These are phyloP conservation scores for Diprion similis DNA, from an alignment of 1,140 invertebrate genomes.

Conservation along the genomic window DNA sequence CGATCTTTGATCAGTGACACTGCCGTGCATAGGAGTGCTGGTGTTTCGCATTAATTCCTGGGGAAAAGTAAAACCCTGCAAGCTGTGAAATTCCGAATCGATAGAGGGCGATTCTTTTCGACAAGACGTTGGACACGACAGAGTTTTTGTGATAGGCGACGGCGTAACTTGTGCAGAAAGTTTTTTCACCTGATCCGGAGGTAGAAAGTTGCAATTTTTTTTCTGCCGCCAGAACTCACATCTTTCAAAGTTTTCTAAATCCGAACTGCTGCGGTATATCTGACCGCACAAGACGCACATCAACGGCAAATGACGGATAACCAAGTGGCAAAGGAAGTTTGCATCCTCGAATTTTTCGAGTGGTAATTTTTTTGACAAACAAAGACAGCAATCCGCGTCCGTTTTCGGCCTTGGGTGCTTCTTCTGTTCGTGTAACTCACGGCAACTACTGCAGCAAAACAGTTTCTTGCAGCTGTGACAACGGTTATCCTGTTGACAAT, in stretches of 20 bases:
- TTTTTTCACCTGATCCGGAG: background rate
- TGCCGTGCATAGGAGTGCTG: conserved; percentile 41
- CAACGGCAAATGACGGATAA: conserved; percentile 38
- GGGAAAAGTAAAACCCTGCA: conserved; percentile 28
- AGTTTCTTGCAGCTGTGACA: conserved; percentile 39
- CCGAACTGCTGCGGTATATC: conserved; percentile 26
- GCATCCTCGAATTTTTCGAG: conserved; percentile 29
- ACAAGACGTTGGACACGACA: conserved; percentile 7
- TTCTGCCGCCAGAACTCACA: conserved; percentile 27
- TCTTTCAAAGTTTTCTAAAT: conserved; percentile 33
- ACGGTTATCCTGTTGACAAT: conserved; percentile 23
- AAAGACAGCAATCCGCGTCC: conserved; percentile 35
- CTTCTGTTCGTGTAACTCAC: conserved; percentile 32
- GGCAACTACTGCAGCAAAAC: conserved; percentile 42
- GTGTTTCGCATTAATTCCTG: conserved; percentile 36
- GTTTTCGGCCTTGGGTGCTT: conserved; percentile 38
- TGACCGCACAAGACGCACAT: conserved; percentile 40
- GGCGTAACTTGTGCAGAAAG: background rate
- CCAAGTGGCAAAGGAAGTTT: conserved; percentile 34
- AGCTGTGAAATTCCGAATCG: conserved; percentile 26
- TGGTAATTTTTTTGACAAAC: conserved; percentile 27
- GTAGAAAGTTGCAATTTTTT: conserved; percentile 10
- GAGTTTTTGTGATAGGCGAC: conserved; percentile 14
- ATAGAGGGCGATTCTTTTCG: conserved; percentile 23
- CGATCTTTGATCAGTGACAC: conserved; percentile 2